phyloP scores from a whole-genome alignment of 2,113 vertebrate genomes.

The Verasper variegatus region DNA sequence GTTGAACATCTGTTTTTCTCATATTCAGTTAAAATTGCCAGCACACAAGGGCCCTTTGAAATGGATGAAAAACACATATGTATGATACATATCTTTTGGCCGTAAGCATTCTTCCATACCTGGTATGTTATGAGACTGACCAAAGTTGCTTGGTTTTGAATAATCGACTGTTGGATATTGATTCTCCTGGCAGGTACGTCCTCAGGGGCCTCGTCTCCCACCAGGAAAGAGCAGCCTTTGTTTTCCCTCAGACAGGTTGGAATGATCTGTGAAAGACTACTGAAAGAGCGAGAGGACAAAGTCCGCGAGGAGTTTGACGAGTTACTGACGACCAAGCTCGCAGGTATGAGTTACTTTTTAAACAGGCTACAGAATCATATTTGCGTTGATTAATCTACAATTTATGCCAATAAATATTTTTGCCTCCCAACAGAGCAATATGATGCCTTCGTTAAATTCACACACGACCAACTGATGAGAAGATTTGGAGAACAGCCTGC shows the following conservation, averaged over 20 bases:
- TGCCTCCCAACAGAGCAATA: slow-evolving; percentile 90
- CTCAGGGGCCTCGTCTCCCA: slow-evolving; percentile 88
- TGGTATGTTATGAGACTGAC: not conserved
- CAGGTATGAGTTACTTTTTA: slow-evolving; percentile 82
- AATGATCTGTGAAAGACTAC: slow-evolving; percentile 98
- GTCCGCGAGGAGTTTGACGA: slow-evolving; percentile 98
- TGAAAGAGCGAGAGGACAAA: slow-evolving; percentile 98
- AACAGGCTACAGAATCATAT: not conserved
- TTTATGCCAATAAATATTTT: not conserved
- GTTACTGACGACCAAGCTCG: slow-evolving; percentile 96
- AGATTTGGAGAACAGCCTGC: slow-evolving; percentile 98
- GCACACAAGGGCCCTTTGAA: not conserved
- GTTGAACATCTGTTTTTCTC: not conserved
- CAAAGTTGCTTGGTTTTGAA: not conserved
- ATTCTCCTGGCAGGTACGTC: slow-evolving; percentile 82
- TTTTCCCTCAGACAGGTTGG: slow-evolving; percentile 98
- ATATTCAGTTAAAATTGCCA: not conserved
- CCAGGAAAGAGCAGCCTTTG: slow-evolving; percentile 96
- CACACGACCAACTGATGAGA: slow-evolving; percentile 99
- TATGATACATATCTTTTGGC: not conserved
- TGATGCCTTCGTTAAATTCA: slow-evolving; percentile 99
- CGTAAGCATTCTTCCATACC: not conserved
- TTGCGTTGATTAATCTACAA: not conserved
- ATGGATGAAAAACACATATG: not conserved
- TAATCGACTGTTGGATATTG: not conserved